A percentile compares a stretch with the other conserved stretches of the same genome.
Conservation (phyloP, 1,140 invertebrate species). For the Sinella curviseta region DNA sequence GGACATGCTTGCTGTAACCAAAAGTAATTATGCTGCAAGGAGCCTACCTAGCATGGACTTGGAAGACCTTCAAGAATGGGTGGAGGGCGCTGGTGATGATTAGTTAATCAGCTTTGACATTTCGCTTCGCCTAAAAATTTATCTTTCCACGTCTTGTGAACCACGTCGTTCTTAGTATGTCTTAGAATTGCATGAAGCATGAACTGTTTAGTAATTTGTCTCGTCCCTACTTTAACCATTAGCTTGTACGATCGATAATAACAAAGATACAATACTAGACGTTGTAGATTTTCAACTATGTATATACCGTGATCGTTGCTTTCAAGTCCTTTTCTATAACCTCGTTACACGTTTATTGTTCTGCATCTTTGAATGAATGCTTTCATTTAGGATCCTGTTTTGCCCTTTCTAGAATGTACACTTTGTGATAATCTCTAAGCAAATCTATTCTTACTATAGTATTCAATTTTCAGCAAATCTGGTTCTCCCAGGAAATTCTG, state of each 20-base stretch:
- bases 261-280: no score
- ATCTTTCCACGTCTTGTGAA: neutral
- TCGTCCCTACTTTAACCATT: no score
- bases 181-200: no score
- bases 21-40: slow-evolving; percentile 32
- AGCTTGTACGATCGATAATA: no score
- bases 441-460: neutral
- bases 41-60: slow-evolving; percentile 43
- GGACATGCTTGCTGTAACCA: slow-evolving; percentile 34
- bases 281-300: no score
- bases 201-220: no score
- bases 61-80: slow-evolving; percentile 47
- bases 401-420: no score
- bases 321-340: neutral
- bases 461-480: slow-evolving; percentile 4
- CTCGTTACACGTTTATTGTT: no score
- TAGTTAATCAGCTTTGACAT: slow-evolving; percentile 21
- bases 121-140: neutral
- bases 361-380: no score
- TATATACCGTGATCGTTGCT: neutral
- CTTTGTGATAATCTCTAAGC: no score
- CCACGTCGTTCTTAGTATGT: no score
- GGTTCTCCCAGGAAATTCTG: slow-evolving; percentile 3
- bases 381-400: no score
- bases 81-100: slow-evolving; percentile 38